Evolutionary conservation across 2,888 invertebrate genomes (phyloP).

Genomic region (Onthophagus sagittarius): DNA sequence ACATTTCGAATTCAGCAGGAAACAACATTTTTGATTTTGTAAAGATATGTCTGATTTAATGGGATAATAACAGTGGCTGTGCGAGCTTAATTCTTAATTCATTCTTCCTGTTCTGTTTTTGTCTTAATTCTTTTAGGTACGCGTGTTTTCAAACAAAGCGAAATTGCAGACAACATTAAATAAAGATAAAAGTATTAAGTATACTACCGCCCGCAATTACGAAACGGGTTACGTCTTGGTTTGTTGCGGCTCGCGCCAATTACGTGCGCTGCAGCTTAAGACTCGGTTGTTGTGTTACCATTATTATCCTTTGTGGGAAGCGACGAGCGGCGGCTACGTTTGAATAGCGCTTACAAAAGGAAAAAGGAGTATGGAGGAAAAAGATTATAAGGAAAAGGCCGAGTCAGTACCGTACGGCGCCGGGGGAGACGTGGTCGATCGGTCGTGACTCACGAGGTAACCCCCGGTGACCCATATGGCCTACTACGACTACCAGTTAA

Average conservation of each 20-base stretch:
- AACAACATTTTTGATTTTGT: not conserved
- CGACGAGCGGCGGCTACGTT: not conserved
- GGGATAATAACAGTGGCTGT: not conserved
- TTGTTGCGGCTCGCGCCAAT: not conserved
- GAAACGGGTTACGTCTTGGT: not conserved
- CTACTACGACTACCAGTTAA: slow-evolving; percentile 12
- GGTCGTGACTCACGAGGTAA: slow-evolving; percentile 11
- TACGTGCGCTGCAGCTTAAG: not conserved
- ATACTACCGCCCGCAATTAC: not conserved
- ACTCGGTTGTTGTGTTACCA: not conserved
- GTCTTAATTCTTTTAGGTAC: no score
- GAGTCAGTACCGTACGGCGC: not conserved
- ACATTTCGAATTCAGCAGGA: not conserved
- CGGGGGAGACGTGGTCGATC: not conserved
- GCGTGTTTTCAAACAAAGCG: not conserved
- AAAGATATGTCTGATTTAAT: not conserved
- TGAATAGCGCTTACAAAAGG: not conserved
- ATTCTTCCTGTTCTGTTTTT: not conserved
- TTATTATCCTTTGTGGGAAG: not conserved
- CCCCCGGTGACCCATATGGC: slow-evolving; percentile 10
- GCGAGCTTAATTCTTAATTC: not conserved
- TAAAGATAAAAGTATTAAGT: not conserved
- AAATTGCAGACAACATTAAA: not conserved
- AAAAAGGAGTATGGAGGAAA: not conserved
- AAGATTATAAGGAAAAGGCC: not conserved